Base-by-base conservation (phyloP, 2,888 invertebrate species). In the Phortica okadai region DNA sequence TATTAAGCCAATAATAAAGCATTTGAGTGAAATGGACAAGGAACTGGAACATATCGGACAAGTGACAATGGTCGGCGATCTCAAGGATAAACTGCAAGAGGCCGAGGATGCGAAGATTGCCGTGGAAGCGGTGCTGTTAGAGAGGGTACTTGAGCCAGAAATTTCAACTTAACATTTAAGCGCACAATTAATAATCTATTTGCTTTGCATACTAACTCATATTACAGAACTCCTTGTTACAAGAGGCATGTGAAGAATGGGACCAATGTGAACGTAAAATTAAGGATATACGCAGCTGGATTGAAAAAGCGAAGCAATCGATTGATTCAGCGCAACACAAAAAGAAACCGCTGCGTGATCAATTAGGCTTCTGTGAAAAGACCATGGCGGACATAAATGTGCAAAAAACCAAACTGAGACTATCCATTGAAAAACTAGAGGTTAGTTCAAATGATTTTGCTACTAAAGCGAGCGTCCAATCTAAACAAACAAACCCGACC, bases 191-290 rank as follows among this genome's bases (percentile, higher is more conserved):
- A 21, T 21, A 21, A 21, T 21, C 21, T 21, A 21, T 21, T 21
- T 21, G 21, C 21, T 21, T 21, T 21, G 21, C 21, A 21, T 21
- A 21, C 21, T 21, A 54, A 16, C 42, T 56, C 73, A 62, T 21
- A 21, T 21, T 54, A 42, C 92, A 97, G 97, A 96, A 96, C 90
- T 95, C 96, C 67, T 92, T 97, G 83, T 93, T 98, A 78, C 96
- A 97, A 93, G 98, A 98, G 92, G 95, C 97, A 74, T 95, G 96
- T 70, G 97, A 98, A 90, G 98, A 98, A 92, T 98, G 98, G 97
- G 97, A 98, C 90, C 96, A 98, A 91, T 98, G 97, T 92, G 98
- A 98, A 92, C 96, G 94, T 91, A 98, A 98, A 91, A 94, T 98
- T 91, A 96, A 96, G 91, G 98, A 98, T 84, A 96, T 97, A 67